Percentiles rank a stretch among this genome's conserved stretches.
These are phyloP conservation scores for Reticulitermes lucifugus DNA, from an alignment of 2,888 invertebrate genomes.

Conservation along the genomic window DNA sequence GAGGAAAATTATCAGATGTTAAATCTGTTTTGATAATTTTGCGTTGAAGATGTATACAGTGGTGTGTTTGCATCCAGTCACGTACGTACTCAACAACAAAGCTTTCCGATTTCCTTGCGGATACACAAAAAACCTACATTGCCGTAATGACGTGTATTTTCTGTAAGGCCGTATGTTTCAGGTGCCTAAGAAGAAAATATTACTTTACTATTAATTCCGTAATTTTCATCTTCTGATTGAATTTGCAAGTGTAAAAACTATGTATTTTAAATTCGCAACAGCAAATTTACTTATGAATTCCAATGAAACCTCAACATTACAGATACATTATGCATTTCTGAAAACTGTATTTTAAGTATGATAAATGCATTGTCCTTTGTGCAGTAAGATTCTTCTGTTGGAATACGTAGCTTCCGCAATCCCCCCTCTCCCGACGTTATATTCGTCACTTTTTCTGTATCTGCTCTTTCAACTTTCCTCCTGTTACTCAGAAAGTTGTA, in stretches of 20 bases:
- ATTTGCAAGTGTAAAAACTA: neutral
- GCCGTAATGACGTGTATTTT: too few relatives aligned
- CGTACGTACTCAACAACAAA: too few relatives aligned
- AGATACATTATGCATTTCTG: neutral
- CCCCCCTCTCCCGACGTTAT: neutral
- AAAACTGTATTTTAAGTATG: slow-evolving; percentile 15
- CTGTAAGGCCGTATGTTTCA: too few relatives aligned
- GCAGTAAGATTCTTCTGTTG: neutral
- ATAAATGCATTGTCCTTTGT: slow-evolving; percentile 10
- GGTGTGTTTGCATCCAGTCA: too few relatives aligned
- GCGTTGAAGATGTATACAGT: too few relatives aligned
- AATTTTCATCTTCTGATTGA: too few relatives aligned
- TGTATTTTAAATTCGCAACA: neutral
- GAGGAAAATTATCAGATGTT: too few relatives aligned
- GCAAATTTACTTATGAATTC: slow-evolving; percentile 2
- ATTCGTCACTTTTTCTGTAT: neutral
- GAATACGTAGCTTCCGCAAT: neutral
- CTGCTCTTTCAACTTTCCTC: neutral
- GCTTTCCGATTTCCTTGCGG: too few relatives aligned
- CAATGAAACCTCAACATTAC: neutral
- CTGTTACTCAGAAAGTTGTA: slow-evolving; percentile 3
- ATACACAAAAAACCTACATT: too few relatives aligned
- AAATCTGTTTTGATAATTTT: too few relatives aligned
- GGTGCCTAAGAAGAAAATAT: too few relatives aligned
- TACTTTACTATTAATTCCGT: too few relatives aligned